Evolutionary conservation across 35 echinoderm and acorn worm species (phyloP).

Genomic region (Diadema setosum): DNA sequence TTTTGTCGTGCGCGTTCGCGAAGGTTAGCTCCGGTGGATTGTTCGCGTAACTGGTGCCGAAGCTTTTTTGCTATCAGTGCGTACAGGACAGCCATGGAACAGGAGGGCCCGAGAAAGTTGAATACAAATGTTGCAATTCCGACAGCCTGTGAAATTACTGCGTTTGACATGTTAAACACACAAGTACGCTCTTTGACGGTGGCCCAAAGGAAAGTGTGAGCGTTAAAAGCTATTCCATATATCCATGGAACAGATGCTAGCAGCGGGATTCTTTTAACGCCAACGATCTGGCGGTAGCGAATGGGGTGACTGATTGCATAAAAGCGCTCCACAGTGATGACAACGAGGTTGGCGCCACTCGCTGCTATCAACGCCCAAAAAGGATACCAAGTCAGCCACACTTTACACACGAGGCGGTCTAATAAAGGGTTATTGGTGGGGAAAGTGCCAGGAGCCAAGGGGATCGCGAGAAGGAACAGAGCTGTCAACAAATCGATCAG

Average conservation of each 20-base stretch:
- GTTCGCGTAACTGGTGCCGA: no score
- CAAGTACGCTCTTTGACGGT: no score
- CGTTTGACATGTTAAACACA: no score
- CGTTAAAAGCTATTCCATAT: not conserved
- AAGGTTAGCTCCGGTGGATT: not conserved
- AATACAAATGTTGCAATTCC: no score
- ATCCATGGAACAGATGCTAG: slow-evolving; percentile 12
- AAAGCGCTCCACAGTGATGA: slow-evolving; percentile 45
- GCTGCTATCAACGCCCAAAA: slow-evolving; percentile 49
- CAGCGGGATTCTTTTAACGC: not conserved
- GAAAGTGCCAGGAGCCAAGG: not conserved
- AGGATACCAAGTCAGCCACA: slow-evolving; percentile 57
- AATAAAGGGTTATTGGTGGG: not conserved
- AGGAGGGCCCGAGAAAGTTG: no score
- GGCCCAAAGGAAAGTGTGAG: slow-evolving; percentile 1
- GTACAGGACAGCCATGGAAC: no score
- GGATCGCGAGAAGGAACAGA: not conserved
- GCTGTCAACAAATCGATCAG: slow-evolving; percentile 40
- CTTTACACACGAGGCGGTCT: slow-evolving; percentile 24
- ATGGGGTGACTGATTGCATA: slow-evolving; percentile 48
- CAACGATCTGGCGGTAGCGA: slow-evolving; percentile 1
- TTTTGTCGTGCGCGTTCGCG: not conserved
- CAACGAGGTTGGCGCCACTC: slow-evolving; percentile 38
- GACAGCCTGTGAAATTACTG: no score
- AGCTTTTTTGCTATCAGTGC: no score